phyloP scores from a whole-genome alignment of 1,140 invertebrate species.

The Mamestra configurata region DNA sequence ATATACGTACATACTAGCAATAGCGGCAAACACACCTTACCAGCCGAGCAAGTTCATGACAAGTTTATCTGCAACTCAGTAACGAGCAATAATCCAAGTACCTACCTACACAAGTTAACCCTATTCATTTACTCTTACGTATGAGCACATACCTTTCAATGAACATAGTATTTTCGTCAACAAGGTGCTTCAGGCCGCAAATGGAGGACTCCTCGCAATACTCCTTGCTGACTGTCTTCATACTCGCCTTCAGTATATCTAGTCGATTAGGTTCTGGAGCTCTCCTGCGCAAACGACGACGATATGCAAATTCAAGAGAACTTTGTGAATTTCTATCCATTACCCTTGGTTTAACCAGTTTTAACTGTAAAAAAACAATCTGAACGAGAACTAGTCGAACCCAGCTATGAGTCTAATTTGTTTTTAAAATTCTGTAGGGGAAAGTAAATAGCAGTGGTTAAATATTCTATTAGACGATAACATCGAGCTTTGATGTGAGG shows the following conservation, averaged over 20 bases:
- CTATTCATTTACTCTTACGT: background rate
- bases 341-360: background rate
- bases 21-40: slow-evolving; percentile 67
- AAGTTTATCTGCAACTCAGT: slow-evolving; percentile 39
- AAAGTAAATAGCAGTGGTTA: slow-evolving; percentile 70
- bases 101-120: background rate
- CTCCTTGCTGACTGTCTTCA: slow-evolving; percentile 75
- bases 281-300: slow-evolving; percentile 60
- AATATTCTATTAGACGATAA: slow-evolving; percentile 83
- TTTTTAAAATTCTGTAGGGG: slow-evolving; percentile 22
- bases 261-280: slow-evolving; percentile 59
- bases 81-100: slow-evolving; percentile 25
- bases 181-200: slow-evolving; percentile 81
- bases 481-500: slow-evolving; percentile 71
- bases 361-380: slow-evolving; percentile 11
- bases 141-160: slow-evolving; percentile 74
- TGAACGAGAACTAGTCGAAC: background rate
- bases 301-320: slow-evolving; percentile 61
- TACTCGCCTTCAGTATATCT: slow-evolving; percentile 68
- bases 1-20: no score
- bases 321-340: slow-evolving; percentile 59
- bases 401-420: background rate
- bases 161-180: slow-evolving; percentile 70
- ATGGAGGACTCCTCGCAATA: slow-evolving; percentile 83
- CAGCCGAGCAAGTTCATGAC: slow-evolving; percentile 70